These are phyloP conservation scores for Promerops cafer DNA, from an alignment of 2,113 vertebrate species.

Conservation along the genomic window DNA sequence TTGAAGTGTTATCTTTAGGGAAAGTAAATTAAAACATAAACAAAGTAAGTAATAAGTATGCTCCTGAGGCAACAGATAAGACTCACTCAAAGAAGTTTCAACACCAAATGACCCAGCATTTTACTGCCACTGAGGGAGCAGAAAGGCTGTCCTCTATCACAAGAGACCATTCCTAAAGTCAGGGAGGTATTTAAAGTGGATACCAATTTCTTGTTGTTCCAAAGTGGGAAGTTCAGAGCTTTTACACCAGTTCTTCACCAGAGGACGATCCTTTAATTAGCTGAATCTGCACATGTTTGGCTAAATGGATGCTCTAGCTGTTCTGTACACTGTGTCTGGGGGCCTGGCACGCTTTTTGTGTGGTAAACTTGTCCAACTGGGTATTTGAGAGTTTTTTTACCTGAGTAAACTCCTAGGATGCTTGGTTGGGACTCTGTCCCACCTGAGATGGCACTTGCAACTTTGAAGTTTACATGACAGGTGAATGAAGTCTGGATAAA, in stretches of 20 bases:
- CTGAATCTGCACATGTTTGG: background rate
- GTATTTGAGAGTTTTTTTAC: background rate
- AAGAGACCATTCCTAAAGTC: background rate
- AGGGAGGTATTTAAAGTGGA: background rate
- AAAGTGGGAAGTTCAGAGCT: background rate
- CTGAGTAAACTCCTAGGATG: background rate
- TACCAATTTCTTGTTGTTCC: background rate
- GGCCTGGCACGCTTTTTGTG: background rate
- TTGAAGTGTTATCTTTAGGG: background rate
- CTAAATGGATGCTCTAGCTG: background rate
- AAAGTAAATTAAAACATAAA: conserved; percentile 39
- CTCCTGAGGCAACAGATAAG: background rate
- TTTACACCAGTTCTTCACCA: background rate
- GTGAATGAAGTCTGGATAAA: background rate
- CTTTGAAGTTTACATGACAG: background rate
- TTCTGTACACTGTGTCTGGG: background rate
- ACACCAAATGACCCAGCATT: background rate
- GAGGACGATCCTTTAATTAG: background rate
- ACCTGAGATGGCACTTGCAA: background rate
- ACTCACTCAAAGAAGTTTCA: background rate
- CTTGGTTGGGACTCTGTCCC: background rate
- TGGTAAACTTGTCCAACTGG: background rate
- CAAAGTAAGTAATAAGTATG: background rate
- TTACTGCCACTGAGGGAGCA: background rate
- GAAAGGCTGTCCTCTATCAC: background rate